Evolutionary conservation across 2,888 invertebrate species (phyloP).

Genomic region (Pristionchus japonicus): DNA sequence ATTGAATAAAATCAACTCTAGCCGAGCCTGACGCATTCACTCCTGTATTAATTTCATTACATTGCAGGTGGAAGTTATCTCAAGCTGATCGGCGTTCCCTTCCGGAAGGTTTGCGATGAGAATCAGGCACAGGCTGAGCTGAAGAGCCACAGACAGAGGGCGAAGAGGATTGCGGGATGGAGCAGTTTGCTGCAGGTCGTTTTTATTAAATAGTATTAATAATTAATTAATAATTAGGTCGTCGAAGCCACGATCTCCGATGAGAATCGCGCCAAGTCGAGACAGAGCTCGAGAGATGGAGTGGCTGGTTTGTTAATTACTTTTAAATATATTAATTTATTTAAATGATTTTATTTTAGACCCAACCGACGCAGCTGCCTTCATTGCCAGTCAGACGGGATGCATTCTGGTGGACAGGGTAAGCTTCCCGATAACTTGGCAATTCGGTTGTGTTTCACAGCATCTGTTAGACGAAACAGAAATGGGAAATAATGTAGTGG

Average conservation of each 20-base stretch:
- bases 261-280: slow-evolving; percentile 42
- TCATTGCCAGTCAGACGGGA: slow-evolving; percentile 24
- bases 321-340: background rate
- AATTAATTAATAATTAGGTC: background rate
- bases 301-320: background rate
- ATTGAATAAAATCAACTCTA: too few relatives aligned
- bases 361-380: background rate
- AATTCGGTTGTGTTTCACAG: background rate
- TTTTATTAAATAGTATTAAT: background rate
- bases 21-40: background rate
- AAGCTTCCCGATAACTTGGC: background rate
- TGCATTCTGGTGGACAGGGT: slow-evolving; percentile 37
- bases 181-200: background rate
- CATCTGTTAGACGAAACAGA: background rate
- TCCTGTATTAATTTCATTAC: background rate
- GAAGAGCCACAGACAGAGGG: background rate
- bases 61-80: slow-evolving; percentile 61
- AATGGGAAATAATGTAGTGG: background rate
- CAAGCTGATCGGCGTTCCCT: slow-evolving; percentile 63
- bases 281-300: background rate
- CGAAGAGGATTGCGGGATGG: slow-evolving; percentile 46
- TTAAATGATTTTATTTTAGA: background rate
- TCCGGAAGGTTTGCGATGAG: slow-evolving; percentile 61
- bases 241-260: slow-evolving; percentile 37
- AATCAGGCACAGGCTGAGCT: slow-evolving; percentile 50